These are phyloP conservation scores for Triplophysa yarkandensis DNA, from an alignment of 2,797 vertebrate species.

Conservation along the genomic window DNA sequence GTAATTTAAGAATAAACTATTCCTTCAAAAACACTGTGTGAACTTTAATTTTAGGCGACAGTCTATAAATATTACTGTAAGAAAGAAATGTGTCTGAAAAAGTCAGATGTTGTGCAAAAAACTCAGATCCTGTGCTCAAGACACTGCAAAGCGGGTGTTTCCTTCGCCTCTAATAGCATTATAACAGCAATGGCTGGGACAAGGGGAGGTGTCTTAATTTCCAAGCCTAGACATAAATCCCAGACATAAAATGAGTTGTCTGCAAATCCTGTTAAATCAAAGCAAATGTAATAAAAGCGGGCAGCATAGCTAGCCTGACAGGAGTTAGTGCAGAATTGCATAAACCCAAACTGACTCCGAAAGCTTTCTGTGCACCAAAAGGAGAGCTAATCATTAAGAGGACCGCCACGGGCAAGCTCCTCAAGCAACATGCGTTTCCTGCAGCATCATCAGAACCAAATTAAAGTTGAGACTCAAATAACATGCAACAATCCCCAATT, in stretches of 20 bases:
- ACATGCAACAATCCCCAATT: slow-evolving; percentile 38
- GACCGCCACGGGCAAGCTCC: slow-evolving; percentile 43
- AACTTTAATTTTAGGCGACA: no score
- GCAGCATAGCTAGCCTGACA: slow-evolving; percentile 33
- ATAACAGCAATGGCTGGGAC: slow-evolving; percentile 28
- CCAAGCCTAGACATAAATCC: slow-evolving; percentile 42
- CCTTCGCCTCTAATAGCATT: slow-evolving; percentile 39
- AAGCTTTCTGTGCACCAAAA: slow-evolving; percentile 46
- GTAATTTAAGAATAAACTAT: no score
- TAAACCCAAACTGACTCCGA: slow-evolving; percentile 32
- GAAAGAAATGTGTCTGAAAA: no score
- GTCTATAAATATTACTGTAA: no score
- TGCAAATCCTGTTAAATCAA: slow-evolving; percentile 58
- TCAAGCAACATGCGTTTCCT: slow-evolving; percentile 42
- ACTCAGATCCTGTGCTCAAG: slow-evolving; percentile 8
- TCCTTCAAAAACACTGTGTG: no score
- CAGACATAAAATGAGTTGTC: slow-evolving; percentile 40
- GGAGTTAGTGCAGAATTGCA: slow-evolving; percentile 40
- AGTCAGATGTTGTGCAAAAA: neutral
- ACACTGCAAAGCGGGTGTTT: slow-evolving; percentile 25
- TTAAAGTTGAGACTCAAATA: slow-evolving; percentile 41
- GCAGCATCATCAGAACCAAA: slow-evolving; percentile 38
- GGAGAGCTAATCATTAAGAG: slow-evolving; percentile 40
- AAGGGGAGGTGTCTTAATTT: slow-evolving; percentile 41
- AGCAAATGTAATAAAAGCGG: slow-evolving; percentile 47